A percentile compares a stretch with the other conserved stretches of the same genome.
phyloP scores from a whole-genome alignment of 2,888 invertebrate genomes.

The Drosophila atripex region DNA sequence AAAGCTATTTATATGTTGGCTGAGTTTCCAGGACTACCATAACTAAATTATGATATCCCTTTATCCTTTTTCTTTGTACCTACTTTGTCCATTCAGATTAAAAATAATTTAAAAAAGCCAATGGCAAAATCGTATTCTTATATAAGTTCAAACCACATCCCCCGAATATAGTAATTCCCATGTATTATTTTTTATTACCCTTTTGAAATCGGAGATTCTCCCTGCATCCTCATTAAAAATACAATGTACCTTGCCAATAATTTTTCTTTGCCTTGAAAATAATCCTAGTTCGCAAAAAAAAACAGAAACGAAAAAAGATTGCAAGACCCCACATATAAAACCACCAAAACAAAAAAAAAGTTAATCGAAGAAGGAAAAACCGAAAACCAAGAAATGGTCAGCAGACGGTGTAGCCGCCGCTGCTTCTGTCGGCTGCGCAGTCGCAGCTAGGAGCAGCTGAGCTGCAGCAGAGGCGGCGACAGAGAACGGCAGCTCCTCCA shows the following conservation, averaged over 20 bases:
- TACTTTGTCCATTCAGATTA: neutral
- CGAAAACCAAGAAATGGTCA: conserved; percentile 64
- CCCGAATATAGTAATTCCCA: neutral
- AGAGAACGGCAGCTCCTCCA: conserved; percentile 11
- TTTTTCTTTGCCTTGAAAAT: conserved; percentile 38
- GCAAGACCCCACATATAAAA: conserved; percentile 22
- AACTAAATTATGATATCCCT: neutral
- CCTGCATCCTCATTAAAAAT: conserved; percentile 6
- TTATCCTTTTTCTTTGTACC: neutral
- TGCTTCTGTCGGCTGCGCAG: conserved; percentile 24
- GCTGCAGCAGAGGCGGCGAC: conserved; percentile 21
- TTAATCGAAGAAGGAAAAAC: conserved; percentile 37
- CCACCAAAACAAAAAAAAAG: conserved; percentile 25
- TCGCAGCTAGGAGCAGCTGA: conserved; percentile 62
- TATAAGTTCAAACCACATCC: neutral
- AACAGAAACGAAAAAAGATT: conserved; percentile 38
- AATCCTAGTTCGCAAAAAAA: conserved; percentile 43
- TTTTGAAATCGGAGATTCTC: conserved; percentile 3
- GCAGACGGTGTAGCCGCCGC: conserved; percentile 21
- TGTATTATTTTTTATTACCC: conserved; percentile 2
- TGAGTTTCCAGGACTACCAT: too few species aligned
- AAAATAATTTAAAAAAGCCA: neutral
- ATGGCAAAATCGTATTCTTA: neutral
- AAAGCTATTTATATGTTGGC: neutral
- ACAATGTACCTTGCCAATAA: conserved; percentile 26